phyloP scores from a whole-genome alignment of 2,797 vertebrate genomes.

The Squalus acanthias region DNA sequence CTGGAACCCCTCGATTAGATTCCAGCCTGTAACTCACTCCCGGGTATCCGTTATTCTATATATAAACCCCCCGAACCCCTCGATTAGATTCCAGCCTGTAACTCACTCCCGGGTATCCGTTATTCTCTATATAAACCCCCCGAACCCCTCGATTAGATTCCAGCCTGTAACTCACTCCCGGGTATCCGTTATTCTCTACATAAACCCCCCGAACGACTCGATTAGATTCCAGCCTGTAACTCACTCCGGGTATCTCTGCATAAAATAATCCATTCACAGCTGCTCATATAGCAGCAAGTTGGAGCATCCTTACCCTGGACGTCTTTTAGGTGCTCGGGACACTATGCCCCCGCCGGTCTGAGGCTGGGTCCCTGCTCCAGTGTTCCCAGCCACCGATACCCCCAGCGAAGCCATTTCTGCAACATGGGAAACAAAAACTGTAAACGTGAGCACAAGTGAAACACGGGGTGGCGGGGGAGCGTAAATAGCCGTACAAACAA shows the following conservation, averaged over 20 bases:
- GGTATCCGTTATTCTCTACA: no score
- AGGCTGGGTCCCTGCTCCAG: constrained; percentile 44
- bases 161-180: no score
- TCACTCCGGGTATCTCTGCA: background rate
- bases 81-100: no score
- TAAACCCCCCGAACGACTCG: no score
- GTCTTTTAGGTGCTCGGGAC: constrained; percentile 75
- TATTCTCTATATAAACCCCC: background rate
- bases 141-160: no score
- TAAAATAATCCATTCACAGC: background rate
- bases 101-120: background rate
- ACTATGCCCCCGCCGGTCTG: constrained; percentile 61
- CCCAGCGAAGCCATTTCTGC: constrained; percentile 77
- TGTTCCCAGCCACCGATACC: constrained; percentile 61
- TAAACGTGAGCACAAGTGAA: no score
- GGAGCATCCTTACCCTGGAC: constrained; percentile 64
- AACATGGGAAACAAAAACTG: background rate
- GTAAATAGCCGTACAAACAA: no score
- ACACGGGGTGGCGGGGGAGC: no score
- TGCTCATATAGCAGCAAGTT: background rate
- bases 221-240: background rate
- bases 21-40: no score
- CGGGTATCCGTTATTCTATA: no score
- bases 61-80: no score
- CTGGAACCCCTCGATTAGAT: no score